Conservation (phyloP, 1,140 invertebrate genomes). For the Dysdera silvatica region DNA sequence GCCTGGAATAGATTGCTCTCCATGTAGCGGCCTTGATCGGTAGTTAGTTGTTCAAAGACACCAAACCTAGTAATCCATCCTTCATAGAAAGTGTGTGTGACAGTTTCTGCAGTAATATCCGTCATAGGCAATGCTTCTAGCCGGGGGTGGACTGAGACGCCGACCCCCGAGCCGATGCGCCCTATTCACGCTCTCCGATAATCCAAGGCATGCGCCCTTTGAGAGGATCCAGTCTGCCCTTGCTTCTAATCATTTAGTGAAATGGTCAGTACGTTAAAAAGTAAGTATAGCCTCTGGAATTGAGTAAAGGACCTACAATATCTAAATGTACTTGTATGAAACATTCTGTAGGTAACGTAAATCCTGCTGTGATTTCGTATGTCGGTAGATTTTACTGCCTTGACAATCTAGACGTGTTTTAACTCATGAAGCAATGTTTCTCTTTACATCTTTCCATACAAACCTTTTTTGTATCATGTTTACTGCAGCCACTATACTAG, state of each 20-base stretch:
- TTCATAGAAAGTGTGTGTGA: background rate
- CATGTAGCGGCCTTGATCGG: background rate
- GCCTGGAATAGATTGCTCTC: background rate
- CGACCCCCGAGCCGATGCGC: no score
- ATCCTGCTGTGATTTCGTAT: background rate
- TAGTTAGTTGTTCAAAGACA: no score
- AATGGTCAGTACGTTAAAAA: background rate
- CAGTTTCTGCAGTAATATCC: background rate
- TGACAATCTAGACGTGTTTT: background rate
- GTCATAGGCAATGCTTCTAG: slow-evolving; percentile 43
- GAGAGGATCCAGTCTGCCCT: no score
- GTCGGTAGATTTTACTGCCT: background rate
- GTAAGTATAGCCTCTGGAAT: background rate
- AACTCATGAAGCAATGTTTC: background rate
- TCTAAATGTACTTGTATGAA: background rate
- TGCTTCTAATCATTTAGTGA: background rate
- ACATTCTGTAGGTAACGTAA: background rate
- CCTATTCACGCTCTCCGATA: no score
- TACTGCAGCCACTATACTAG: background rate
- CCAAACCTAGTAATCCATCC: background rate
- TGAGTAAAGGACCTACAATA: background rate
- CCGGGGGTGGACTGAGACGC: no score
- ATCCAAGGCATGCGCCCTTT: no score
- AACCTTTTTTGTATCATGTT: background rate
- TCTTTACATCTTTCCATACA: background rate